These are phyloP conservation scores for Girardia tigrina DNA, from an alignment of 2,888 invertebrate genomes.

Conservation along the genomic window DNA sequence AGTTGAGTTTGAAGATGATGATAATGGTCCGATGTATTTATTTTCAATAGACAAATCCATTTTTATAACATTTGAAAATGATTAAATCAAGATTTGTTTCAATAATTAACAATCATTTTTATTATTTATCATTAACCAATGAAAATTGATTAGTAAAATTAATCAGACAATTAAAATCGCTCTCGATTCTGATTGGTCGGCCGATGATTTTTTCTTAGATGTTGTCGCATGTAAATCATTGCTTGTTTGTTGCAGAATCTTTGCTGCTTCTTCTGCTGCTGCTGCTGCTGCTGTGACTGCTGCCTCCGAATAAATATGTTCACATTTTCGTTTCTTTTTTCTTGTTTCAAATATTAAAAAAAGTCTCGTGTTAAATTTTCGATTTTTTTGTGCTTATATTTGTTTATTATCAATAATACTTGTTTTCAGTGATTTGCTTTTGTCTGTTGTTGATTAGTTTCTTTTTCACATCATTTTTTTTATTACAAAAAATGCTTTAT, in stretches of 20 bases:
- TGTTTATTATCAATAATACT: background rate
- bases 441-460: too few relatives aligned
- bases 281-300: background rate
- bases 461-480: too few relatives aligned
- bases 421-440: background rate
- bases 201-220: background rate
- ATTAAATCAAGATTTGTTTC: background rate
- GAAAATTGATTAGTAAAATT: background rate
- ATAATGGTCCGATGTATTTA: constrained; percentile 1
- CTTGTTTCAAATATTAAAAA: too few relatives aligned
- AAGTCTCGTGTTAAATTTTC: too few relatives aligned
- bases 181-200: background rate
- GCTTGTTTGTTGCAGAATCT: too few relatives aligned
- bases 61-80: background rate
- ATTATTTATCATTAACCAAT: background rate
- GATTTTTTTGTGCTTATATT: background rate
- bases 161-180: constrained; percentile 5
- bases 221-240: background rate
- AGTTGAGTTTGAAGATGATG: background rate
- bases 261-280: background rate
- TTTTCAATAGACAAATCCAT: constrained; percentile 19
- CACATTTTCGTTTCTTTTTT: background rate
- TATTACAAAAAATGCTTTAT: too few relatives aligned
- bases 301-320: background rate
- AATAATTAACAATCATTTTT: background rate